phyloP scores from a whole-genome alignment of 2,113 vertebrate species.

The Potamarius usumacintae region DNA sequence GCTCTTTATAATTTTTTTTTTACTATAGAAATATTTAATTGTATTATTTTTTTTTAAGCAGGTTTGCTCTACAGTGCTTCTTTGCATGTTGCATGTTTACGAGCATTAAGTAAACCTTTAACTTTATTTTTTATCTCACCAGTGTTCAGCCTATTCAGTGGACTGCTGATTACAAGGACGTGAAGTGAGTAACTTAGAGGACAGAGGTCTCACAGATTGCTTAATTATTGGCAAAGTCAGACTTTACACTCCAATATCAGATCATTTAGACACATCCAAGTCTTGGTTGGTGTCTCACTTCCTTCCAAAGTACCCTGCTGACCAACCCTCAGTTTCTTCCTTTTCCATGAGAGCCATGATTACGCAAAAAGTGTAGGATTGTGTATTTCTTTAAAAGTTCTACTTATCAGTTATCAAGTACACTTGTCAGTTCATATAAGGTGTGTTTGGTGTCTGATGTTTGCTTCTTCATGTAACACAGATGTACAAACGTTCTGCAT shows the following conservation, averaged over 20 bases:
- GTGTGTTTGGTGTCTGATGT: neutral
- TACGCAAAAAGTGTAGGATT: neutral
- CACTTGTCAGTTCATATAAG: neutral
- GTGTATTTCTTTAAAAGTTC: neutral
- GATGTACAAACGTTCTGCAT: neutral
- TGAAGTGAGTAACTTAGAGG: constrained; percentile 66
- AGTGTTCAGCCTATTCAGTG: constrained; percentile 72
- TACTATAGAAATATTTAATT: too few relatives aligned
- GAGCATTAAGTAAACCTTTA: neutral
- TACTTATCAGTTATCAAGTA: neutral
- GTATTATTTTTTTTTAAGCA: too few relatives aligned
- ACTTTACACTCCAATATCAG: constrained; percentile 38
- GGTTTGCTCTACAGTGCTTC: too few relatives aligned
- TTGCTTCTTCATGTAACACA: neutral
- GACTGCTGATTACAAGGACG: constrained; percentile 68
- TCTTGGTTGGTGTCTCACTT: neutral
- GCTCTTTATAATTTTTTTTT: too few relatives aligned
- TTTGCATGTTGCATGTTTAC: too few relatives aligned
- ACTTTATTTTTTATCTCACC: constrained; percentile 35
- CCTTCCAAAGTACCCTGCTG: neutral
- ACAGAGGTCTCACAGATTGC: neutral
- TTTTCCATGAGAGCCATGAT: neutral
- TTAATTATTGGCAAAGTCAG: constrained; percentile 12
- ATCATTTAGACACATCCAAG: neutral
- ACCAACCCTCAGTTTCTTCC: neutral